Base-by-base conservation (phyloP, 2,113 vertebrate species). In the Pangasianodon gigas region DNA sequence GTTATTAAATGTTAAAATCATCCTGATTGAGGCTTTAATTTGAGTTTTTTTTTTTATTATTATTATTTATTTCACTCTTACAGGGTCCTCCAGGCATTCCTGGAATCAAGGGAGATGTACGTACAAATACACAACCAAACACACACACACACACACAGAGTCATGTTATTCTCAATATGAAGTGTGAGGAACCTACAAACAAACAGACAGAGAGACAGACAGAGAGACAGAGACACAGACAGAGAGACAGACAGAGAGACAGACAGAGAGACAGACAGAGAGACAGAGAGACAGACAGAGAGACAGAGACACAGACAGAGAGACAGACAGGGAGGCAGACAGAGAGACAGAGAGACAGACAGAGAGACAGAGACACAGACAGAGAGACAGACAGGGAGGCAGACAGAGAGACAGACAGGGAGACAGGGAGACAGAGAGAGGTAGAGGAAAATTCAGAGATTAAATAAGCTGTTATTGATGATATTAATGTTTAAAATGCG, bases 71-170 rank as follows among this genome's bases (percentile, higher is more conserved):
- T 69, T 87, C 21, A 92, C 14, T 89, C 48, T 92, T 91, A 91
- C 90, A 96, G 96, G 96, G 96, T 67, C 95, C 95, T 84, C 93
- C 96, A 56, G 96, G 96, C 79, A 85, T 95, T 85, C 10, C 93
- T 91, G 96, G 96, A 92, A 75, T 91, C 89, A 96, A 94, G 93
- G 96, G 96, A 95, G 95, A 96, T 94, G 96, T 97, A 54, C 1
- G 37, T 80, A 10, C 9, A 69, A 9, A 71, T 65, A 54, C 88
- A 74, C 19, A 84, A 18, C 56, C 80, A 58, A n/a, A 41, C 81
- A 41, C 32, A 84, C 81, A 84, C 81, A 58, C 81, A 84, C 81
- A n/a, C 11, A 56, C 89, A 74, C 19, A 44, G n/a, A n/a, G 8
- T 3, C 62, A 26, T 29, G 65, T 32, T 13, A 26, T 62, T 62